Base-by-base conservation (phyloP, 2,888 invertebrate genomes). In the Cerastoderma edule region DNA sequence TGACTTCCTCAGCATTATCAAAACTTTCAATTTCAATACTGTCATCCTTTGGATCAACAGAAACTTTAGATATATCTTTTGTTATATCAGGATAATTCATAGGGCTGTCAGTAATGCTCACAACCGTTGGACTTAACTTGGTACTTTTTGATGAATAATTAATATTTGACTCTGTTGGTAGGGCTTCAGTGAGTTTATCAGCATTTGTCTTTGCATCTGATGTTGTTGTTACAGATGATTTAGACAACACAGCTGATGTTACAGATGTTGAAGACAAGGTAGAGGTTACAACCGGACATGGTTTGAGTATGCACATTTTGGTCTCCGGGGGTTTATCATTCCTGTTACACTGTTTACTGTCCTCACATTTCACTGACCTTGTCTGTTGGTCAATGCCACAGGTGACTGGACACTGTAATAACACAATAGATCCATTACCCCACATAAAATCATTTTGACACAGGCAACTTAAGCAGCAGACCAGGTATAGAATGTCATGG, bases 361-460 rank as follows among this genome's bases (percentile, higher is more conserved):
- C 86, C 0, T 78, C 71, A 78, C 93, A 93, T 54, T 83, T 86
- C n/a, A 93, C 92, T 35, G 89, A 88, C 6, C 93, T 88, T 44
- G 87, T 86, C 84, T 92, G 92, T 10, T 91, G 86, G 1, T 93
- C 93, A 2, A 88, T 88, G 13, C 92, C 93, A 83, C 93, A 93
- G 0, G 89, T 86, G 13, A 89, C 83, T 3, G 90, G 85, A 74
- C 92, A 92, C 91, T 91, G 85, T 2, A 66, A 66, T 16, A 16
- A 50, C 16, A 56, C 5, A 56, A 13, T n/a, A 8, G 8, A 8
- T 13, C 44, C 44, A 44, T 44, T 13, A 19, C 10, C 10, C 44
- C 16, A 13, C 44, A 19, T 16, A 44, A 44, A 44, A 44, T 44
- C 44, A 16, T 53, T n/a, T n/a, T n/a, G n/a, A n/a, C n/a, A n/a